Conservation (phyloP, 2,888 invertebrate genomes). For the Hyles lineata region DNA sequence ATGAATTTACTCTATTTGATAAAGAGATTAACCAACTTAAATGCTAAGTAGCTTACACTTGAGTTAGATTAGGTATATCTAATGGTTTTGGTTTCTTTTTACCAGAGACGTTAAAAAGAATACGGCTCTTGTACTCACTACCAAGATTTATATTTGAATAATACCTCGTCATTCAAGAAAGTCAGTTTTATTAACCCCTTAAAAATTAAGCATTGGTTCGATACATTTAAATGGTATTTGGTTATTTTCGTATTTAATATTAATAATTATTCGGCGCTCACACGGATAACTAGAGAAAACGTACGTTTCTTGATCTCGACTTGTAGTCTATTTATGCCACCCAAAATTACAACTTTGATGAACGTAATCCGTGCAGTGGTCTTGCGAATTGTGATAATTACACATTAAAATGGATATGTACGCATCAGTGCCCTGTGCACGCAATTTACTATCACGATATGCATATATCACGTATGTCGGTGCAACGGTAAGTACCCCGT, state of each 20-base stretch:
- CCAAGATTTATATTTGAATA: no score
- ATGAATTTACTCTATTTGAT: no score
- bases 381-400: background rate
- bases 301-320: background rate
- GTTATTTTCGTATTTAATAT: background rate
- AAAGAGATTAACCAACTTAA: no score
- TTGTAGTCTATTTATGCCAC: background rate
- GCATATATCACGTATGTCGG: background rate
- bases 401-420: background rate
- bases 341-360: background rate
- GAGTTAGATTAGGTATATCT: no score
- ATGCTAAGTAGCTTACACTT: no score
- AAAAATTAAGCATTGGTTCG: no score
- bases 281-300: no score
- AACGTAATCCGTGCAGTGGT: constrained; percentile 5
- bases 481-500: constrained; percentile 20
- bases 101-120: no score
- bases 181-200: no score
- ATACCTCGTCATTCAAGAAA: no score
- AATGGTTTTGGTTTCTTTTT: no score
- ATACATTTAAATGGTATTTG: background rate
- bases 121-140: no score
- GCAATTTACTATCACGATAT: background rate
- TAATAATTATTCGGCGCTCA: background rate
- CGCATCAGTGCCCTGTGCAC: background rate